Evolutionary conservation across 2,797 vertebrate genomes (phyloP), one percentile per base, ranked within the genome.

Genomic region (Luscinia luscinia): DNA sequence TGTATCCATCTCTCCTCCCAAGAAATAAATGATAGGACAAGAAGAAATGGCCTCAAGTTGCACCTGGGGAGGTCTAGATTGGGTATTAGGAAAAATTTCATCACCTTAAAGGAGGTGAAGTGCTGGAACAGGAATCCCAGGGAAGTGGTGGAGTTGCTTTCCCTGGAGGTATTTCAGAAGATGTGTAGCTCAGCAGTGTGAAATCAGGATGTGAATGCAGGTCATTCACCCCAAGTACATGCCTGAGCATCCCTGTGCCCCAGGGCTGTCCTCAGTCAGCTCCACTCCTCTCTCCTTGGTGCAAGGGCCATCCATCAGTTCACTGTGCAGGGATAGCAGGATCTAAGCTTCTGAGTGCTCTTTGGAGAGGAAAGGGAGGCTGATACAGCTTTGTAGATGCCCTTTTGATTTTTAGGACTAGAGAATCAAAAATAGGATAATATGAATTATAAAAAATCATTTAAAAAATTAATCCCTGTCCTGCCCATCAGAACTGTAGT

Each of bases 171-270:
- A 21, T 55, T 68, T 49, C 43, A 21, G 21, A 57, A 49, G 27
- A 23, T 0, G 0, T 10, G 32, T 11, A 32, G 19, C 10, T 74
- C 57, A 74, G 64, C 28, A n/a, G 36, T 32, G 57, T 58, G 12
- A 78, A 78, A 46, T 6, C 16, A 11, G 38, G 6, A 12, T 45
- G 10, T 26, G 11, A 32, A 19, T 9, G 41, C 5, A 15, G 26
- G 9, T 61, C 9, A 14, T 19, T 24, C 21, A 15, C 1, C 26
- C 41, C 20, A 20, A 11, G 15, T 4, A 11, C 12, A 0, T 3
- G 20, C 14, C 16, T 0, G 0, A 7, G 18, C 23, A 6, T 26
- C 23, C 8, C 0, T 3, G 26, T 23, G 4, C 30, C 63, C 48
- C 2, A 1, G 36, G 36, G 40, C 21, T 73, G 6, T 12, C 43